Base-by-base conservation (phyloP, 2,797 vertebrate genomes). In the Anas capensis region DNA sequence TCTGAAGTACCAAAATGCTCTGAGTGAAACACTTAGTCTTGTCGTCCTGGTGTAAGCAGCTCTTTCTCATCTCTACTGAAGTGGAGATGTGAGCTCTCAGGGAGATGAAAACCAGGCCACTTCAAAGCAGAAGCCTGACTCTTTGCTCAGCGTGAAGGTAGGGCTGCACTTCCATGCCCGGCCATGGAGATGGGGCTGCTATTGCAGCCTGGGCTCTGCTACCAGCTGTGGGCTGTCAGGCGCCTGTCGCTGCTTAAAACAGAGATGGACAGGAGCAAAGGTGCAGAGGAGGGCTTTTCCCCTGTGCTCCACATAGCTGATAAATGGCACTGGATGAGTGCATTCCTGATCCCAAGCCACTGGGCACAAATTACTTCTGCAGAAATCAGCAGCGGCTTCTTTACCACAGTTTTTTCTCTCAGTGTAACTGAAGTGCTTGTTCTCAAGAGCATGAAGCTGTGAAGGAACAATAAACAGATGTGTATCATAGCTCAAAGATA, bases 401-500 rank as follows among this genome's bases (percentile, higher is more conserved):
- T 76, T 70, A 83, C 51, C 24, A 38, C 40, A 48, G 20, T 60
- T 82, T 71, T 88, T 31, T 80, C 40, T 92, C 44, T 18, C 64
- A 77, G 33, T 5, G 5, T 69, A 86, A 78, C 11, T 77, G 38
- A 44, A 70, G 56, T 3, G 4, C 33, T 57, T 83, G 31, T 92
- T 90, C 36, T 51, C 20, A 34, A 71, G 44, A 65, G 82, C 33
- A 54, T 60, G 36, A 64, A 92, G 64, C 48, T 88, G 13, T 80
- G 83, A 86, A 95, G n/a, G 48, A 94, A 36, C 66, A 92, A 62
- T 68, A 80, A 90, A 81, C 85, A 92, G 92, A 80, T 84, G 51
- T 78, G n/a, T 84, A 44, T 77, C 0, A 0, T 64, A 86, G 70
- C 60, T 88, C 44, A 69, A 78, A 90, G 94, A 79, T 73, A 82